Evolutionary conservation across 2,888 invertebrate genomes (phyloP).

Genomic region (Phanerotoma sp.): DNA sequence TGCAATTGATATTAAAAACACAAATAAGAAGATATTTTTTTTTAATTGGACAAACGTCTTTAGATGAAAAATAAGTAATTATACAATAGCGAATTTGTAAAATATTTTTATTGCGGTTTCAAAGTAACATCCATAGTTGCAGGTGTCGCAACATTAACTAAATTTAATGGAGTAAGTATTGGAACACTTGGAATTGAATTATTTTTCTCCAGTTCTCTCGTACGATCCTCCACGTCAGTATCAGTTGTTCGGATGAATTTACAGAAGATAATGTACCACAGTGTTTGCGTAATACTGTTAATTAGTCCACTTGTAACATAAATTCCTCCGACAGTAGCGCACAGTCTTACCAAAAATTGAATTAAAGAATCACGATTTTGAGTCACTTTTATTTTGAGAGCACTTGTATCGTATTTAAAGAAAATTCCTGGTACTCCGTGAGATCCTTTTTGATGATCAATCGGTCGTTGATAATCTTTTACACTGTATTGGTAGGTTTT

Average conservation of each 20-base stretch:
- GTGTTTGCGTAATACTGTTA: conserved; percentile 46
- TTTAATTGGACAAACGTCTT: not conserved
- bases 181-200: conserved; percentile 6
- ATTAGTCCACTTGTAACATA: conserved; percentile 73
- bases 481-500: conserved; percentile 93
- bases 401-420: conserved; percentile 93
- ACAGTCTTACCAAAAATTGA: conserved; percentile 83
- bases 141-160: conserved; percentile 39
- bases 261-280: conserved; percentile 45
- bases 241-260: conserved; percentile 42
- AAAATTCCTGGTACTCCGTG: conserved; percentile 94
- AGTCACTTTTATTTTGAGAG: conserved; percentile 80
- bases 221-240: conserved; percentile 24
- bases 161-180: conserved; percentile 34
- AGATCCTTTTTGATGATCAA: conserved; percentile 74
- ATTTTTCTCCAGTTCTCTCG: not conserved
- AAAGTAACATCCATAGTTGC: conserved; percentile 39
- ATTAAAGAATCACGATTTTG: conserved; percentile 76
- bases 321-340: conserved; percentile 90
- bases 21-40: not conserved
- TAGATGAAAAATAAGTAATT: not conserved
- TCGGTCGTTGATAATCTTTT: conserved; percentile 81
- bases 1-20: not conserved
- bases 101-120: conserved; percentile 35
- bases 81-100: not conserved